Base-by-base conservation (phyloP, 1,140 invertebrate genomes). In the Drosophila carrolli region DNA sequence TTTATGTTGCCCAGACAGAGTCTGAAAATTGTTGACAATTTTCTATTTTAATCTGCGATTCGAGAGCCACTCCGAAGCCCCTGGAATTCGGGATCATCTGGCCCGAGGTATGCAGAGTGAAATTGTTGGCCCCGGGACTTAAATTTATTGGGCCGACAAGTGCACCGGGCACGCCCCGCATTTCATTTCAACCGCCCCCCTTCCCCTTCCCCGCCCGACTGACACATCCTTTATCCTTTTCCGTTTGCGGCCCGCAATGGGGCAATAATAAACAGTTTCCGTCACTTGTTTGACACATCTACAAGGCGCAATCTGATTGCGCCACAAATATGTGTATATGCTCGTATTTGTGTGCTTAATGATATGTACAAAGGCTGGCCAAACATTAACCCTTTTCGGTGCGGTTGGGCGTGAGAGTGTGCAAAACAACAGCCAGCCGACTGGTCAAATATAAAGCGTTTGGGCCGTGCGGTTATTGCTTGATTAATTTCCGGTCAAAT, bases 401-500 rank as follows among this genome's bases (percentile, higher is more conserved):
- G 62, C 50, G 29, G 32, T 19, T 23, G 48, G 50, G 29, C 43
- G 32, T 51, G 58, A 27, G 63, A 48, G 50, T 61, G 61, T 60
- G 41, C 54, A 44, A 51, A 70, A 76, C 66, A 76, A 61, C 58
- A 43, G 50, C 55, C 56, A 55, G 75, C 9, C 59, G 65, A 80
- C 48, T 89, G 84, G 84, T 72, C 80, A 89, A 89, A 89, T 89
- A 88, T 80, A 83, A 88, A 83, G 79, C 65, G 73, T 75, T 56
- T 38, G 41, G 41, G 55, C 63, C 44, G 37, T 80, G 84, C 70
- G 84, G 84, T 89, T 90, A 90, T 89, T 84, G 84, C 85, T 89
- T 89, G 85, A 89, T 89, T 89, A 89, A 88, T 88, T 89, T 88
- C 80, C 84, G 84, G 84, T 88, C 84, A 88, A 88, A 88, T 80